These are phyloP conservation scores for Drosophila cognata DNA, from an alignment of 2,888 invertebrate species.

Conservation along the genomic window DNA sequence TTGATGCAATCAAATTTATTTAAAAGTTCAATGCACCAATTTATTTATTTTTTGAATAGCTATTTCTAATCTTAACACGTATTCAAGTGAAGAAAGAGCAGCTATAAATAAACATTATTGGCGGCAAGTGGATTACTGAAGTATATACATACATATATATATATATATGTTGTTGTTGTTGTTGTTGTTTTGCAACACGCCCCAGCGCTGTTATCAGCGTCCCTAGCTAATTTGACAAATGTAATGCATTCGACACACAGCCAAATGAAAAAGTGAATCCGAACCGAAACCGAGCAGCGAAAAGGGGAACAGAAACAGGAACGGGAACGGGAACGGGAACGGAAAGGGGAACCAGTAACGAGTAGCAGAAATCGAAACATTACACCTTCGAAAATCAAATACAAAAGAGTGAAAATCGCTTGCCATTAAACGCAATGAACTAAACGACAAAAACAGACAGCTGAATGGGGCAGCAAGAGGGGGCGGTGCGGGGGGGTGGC, in stretches of 20 bases:
- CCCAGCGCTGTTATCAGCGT: conserved; percentile 36
- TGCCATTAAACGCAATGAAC: conserved; percentile 67
- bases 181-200: conserved; percentile 14
- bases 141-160: background rate
- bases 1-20: background rate
- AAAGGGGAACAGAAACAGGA: background rate
- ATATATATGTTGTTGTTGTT: background rate
- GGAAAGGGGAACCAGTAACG: background rate
- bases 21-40: conserved; percentile 11
- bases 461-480: background rate
- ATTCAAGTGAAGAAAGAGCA: conserved; percentile 1
- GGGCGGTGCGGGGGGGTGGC: background rate
- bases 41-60: background rate
- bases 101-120: conserved; percentile 65
- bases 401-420: conserved; percentile 74
- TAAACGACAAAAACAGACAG: conserved; percentile 41
- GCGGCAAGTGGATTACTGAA: conserved; percentile 63
- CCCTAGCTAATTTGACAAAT: conserved; percentile 75
- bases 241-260: conserved; percentile 67
- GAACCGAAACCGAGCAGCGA: background rate
- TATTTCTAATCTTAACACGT: conserved; percentile 36
- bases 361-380: conserved; percentile 49
- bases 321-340: background rate
- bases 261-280: conserved; percentile 3
- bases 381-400: conserved; percentile 70